Base-by-base conservation (phyloP, 1,140 invertebrate genomes). In the Zophobas morio region DNA sequence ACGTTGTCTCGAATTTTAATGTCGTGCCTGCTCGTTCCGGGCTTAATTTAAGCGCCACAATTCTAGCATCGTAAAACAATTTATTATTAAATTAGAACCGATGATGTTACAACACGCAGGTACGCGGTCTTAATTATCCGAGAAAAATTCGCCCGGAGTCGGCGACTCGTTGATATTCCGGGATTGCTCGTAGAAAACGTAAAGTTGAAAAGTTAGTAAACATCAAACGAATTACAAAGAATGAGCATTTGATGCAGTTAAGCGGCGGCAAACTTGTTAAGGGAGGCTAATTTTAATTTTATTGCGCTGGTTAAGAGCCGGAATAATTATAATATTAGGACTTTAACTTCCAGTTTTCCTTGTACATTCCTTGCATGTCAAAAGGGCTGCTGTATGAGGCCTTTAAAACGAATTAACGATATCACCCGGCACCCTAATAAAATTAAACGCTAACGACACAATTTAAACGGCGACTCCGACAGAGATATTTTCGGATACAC, bases 251-350 rank as follows among this genome's bases (percentile, higher is more conserved):
- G 75, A 80, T 79, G 78, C 76, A 79, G 70, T 77, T 79, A 72
- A 74, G 57, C 75, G 75, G 70, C 70, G 75, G 73, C 46, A 77
- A 77, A 77, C 75, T 79, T 71, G 76, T 76, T 75, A 75, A 77
- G 76, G 74, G 66, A 77, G 77, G 73, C 79, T 76, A 80, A 80
- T 80, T 80, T 80, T 80, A 80, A 80, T 80, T 80, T 80, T 78
- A 80, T 80, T 80, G 76, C 76, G 35, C 73, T 66, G 79, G 47
- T 74, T 80, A 80, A 80, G 79, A 78, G 79, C 76, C 76, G 76
- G 79, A 80, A 80, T 80, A 80, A 80, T 80, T 80, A 76, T 78
- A 80, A 78, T 78, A 80, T 80, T 80, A 80, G 73, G 74, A 78
- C 63, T 78, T 74, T 79, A 74, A 76, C 63, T 72, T 66, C 47